Evolutionary conservation across 2,888 invertebrate species (phyloP).

Genomic region (Sphecodes monilicornis): DNA sequence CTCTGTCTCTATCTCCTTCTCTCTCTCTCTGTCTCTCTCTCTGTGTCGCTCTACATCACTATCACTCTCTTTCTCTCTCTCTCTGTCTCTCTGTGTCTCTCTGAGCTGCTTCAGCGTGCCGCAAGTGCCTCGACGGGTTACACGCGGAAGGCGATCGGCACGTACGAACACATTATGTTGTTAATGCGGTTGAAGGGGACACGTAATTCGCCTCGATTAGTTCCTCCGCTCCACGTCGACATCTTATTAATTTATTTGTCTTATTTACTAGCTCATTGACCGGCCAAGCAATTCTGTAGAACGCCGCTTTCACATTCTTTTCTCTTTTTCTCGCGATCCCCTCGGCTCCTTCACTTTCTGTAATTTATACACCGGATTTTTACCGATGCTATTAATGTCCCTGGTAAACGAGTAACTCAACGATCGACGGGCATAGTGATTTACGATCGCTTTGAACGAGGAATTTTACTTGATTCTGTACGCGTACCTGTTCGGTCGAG

Average conservation of each 20-base stretch:
- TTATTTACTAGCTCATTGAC: neutral
- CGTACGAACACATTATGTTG: constrained; percentile 46
- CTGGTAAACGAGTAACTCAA: neutral
- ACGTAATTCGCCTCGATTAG: constrained; percentile 50
- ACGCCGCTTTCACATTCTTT: constrained; percentile 1
- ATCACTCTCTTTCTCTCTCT: neutral
- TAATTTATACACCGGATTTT: neutral
- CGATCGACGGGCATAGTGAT: neutral
- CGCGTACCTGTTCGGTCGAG: neutral
- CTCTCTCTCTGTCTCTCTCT: constrained; percentile 1
- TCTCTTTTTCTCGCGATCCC: neutral
- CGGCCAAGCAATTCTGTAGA: neutral
- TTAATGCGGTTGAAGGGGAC: constrained; percentile 33
- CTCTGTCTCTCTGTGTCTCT: constrained; percentile 2
- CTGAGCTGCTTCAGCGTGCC: constrained; percentile 22
- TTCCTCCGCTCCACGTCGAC: constrained; percentile 12
- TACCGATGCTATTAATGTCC: neutral
- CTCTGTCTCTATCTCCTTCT: constrained; percentile 16
- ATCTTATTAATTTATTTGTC: constrained; percentile 20
- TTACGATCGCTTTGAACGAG: constrained; percentile 16
- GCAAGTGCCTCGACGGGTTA: constrained; percentile 29
- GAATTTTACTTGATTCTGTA: neutral
- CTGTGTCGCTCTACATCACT: neutral
- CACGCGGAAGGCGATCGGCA: constrained; percentile 38
- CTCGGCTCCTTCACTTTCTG: neutral